Percentiles rank a stretch among this genome's conserved stretches.
These are phyloP conservation scores for Ephestia elutella DNA, from an alignment of 1,140 invertebrate species.

Conservation along the genomic window DNA sequence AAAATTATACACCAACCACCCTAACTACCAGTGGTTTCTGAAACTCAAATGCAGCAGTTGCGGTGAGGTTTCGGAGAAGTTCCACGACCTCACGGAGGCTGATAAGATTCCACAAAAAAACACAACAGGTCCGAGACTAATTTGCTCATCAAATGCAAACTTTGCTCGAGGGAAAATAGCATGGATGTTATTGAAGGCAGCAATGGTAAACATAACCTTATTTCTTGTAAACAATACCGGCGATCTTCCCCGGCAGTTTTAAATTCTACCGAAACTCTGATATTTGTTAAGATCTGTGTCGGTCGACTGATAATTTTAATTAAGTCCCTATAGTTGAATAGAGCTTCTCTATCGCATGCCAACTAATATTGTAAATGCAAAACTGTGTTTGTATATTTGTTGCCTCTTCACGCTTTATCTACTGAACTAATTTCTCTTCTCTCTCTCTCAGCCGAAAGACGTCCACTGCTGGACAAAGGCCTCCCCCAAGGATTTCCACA, in stretches of 20 bases:
- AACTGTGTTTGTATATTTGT: no score
- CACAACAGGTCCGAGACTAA: slow-evolving; percentile 84
- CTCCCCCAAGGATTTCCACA: no score
- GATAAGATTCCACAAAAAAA: slow-evolving; percentile 79
- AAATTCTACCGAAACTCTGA: no score
- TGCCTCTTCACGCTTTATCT: no score
- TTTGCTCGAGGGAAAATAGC: slow-evolving; percentile 89
- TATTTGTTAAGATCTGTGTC: no score
- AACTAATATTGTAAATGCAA: no score
- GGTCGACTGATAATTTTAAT: no score
- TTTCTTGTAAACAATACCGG: not conserved
- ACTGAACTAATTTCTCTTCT: no score
- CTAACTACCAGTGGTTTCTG: slow-evolving; percentile 80
- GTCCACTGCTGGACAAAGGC: no score
- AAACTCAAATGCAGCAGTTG: slow-evolving; percentile 88
- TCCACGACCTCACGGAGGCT: slow-evolving; percentile 83
- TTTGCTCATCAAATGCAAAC: slow-evolving; percentile 90
- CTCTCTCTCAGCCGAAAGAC: no score
- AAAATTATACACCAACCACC: slow-evolving; percentile 78
- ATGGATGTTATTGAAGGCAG: slow-evolving; percentile 83
- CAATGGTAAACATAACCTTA: slow-evolving; percentile 61
- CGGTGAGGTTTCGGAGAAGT: slow-evolving; percentile 86
- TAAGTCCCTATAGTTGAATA: no score
- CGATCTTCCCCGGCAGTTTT: not conserved
- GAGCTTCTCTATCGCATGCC: no score